These are phyloP conservation scores for Micromesistius poutassou DNA, from an alignment of 2,797 vertebrate genomes.

Conservation along the genomic window DNA sequence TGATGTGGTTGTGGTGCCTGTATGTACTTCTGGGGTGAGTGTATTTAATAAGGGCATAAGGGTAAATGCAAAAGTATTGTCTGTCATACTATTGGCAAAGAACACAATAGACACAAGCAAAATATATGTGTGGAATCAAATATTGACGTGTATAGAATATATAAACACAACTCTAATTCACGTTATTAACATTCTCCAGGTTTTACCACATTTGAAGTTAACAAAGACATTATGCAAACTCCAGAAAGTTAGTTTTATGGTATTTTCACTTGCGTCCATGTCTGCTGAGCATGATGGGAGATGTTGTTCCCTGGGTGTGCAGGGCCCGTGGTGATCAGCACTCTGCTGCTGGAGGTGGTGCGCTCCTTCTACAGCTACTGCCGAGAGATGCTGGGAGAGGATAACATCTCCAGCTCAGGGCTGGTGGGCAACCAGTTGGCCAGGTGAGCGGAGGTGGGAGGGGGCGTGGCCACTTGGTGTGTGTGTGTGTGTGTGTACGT, in stretches of 20 bases:
- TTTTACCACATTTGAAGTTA: no score
- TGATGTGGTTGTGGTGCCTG: no score
- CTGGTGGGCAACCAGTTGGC: constrained; percentile 79
- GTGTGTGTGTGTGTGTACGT: background rate
- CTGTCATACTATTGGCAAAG: background rate
- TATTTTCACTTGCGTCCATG: background rate
- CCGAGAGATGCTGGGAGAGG: constrained; percentile 79
- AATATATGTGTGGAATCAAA: no score
- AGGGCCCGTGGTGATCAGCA: constrained; percentile 86
- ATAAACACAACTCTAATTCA: no score
- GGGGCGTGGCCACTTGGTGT: background rate
- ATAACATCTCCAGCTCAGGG: constrained; percentile 74
- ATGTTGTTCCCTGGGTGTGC: constrained; percentile 11
- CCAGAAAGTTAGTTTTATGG: background rate
- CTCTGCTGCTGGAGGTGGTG: constrained; percentile 87
- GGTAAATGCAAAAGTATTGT: no score
- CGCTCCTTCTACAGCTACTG: constrained; percentile 90
- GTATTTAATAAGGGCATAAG: no score
- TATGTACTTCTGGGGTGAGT: no score
- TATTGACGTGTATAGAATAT: no score
- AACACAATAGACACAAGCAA: background rate
- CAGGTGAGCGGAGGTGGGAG: constrained; percentile 69
- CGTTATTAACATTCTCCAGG: no score
- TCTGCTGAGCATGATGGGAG: background rate
- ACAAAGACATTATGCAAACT: no score